Evolutionary conservation across 2,113 vertebrate species (phyloP).

Genomic region (Hemichromis elongatus): DNA sequence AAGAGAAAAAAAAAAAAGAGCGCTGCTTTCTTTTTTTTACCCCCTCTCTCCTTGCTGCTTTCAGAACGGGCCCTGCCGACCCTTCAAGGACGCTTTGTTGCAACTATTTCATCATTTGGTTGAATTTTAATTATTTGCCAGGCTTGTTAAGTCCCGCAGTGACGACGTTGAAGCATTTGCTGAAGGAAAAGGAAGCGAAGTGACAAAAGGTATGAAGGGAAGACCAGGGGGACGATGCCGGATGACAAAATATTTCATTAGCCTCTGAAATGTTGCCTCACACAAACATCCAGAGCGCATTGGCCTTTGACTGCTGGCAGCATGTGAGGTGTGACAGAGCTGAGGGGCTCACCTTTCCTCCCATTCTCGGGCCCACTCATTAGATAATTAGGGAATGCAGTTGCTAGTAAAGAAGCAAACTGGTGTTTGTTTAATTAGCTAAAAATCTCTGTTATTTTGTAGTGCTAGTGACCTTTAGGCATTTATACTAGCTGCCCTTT

Average conservation of each 20-base stretch:
- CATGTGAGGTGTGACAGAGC: not conserved
- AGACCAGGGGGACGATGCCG: constrained; percentile 12
- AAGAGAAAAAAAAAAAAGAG: not conserved
- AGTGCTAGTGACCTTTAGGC: not conserved
- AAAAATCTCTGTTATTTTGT: not conserved
- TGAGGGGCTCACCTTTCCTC: not conserved
- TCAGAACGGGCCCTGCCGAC: constrained; percentile 48
- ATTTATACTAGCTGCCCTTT: not conserved
- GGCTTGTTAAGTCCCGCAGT: constrained; percentile 49
- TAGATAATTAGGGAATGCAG: not conserved
- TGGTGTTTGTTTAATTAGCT: not conserved
- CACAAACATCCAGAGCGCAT: not conserved
- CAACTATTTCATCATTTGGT: constrained; percentile 72
- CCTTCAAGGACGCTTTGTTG: constrained; percentile 67
- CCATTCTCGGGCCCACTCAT: not conserved
- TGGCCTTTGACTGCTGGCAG: not conserved
- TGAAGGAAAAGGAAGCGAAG: constrained; percentile 49
- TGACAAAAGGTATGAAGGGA: constrained; percentile 45
- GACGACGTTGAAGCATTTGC: constrained; percentile 7
- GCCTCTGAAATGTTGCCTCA: constrained; percentile 55
- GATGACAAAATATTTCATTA: constrained; percentile 64
- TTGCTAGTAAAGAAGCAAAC: not conserved
- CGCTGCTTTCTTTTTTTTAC: not conserved
- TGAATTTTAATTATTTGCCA: constrained; percentile 68
- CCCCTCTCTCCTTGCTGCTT: constrained; percentile 6